These are phyloP conservation scores for Halyomorpha halys DNA, from an alignment of 1,140 invertebrate species.

Conservation along the genomic window DNA sequence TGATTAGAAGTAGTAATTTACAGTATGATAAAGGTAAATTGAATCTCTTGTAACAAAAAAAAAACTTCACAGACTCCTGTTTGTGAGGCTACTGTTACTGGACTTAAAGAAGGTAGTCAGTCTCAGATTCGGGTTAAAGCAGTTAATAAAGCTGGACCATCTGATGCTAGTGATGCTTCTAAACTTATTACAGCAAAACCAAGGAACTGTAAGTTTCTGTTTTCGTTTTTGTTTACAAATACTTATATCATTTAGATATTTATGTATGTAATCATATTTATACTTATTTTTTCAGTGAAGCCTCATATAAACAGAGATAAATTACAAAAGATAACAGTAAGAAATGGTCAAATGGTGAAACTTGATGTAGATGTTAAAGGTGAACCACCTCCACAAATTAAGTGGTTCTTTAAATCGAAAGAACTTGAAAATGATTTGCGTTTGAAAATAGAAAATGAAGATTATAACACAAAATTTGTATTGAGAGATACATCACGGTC, in stretches of 20 bases:
- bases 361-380: conserved; percentile 90
- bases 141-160: conserved; percentile 87
- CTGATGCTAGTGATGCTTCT: conserved; percentile 79
- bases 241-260: neutral
- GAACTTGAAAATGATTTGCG: conserved; percentile 48
- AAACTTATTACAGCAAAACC: conserved; percentile 81
- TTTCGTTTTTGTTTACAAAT: neutral
- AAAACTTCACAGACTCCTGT: conserved; percentile 48
- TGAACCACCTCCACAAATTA: conserved; percentile 85
- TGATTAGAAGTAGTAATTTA: too few relatives aligned
- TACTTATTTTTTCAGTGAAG: conserved; percentile 53
- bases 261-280: neutral
- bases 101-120: conserved; percentile 79
- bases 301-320: conserved; percentile 87
- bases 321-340: conserved; percentile 74
- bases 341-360: conserved; percentile 83
- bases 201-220: conserved; percentile 56
- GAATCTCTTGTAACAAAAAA: conserved; percentile 19
- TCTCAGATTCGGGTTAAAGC: conserved; percentile 90
- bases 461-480: conserved; percentile 81
- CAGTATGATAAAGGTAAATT: too few relatives aligned
- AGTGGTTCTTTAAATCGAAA: conserved; percentile 72
- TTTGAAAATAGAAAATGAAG: conserved; percentile 77
- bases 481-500: conserved; percentile 68
- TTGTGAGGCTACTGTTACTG: conserved; percentile 70